Evolutionary conservation across 2,888 invertebrate species (phyloP).

Genomic region (Labia minor): DNA sequence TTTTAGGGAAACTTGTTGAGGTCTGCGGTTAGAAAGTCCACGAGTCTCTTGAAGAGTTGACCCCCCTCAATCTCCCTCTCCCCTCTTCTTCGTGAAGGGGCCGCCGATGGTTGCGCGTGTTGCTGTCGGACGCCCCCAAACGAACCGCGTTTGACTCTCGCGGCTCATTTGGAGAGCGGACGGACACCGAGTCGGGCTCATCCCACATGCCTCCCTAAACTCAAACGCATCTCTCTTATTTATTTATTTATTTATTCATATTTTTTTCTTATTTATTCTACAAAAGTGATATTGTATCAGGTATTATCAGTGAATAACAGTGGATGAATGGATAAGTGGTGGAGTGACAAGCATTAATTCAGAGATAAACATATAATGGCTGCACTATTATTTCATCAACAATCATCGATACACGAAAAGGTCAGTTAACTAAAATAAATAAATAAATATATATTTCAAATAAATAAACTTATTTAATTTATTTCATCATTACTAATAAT

Average conservation of each 20-base stretch:
- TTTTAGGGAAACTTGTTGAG: no score
- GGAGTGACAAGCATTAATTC: not conserved
- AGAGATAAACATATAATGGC: not conserved
- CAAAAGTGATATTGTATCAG: not conserved
- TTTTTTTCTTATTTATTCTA: not conserved
- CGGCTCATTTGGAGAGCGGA: not conserved
- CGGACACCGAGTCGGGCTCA: not conserved
- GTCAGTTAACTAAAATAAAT: not conserved
- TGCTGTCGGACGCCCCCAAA: not conserved
- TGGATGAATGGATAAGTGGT: conserved; percentile 7
- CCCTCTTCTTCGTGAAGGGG: no score
- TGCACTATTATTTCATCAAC: not conserved
- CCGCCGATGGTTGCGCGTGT: no score
- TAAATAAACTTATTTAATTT: not conserved
- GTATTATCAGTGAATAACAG: not conserved
- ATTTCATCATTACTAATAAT: not conserved
- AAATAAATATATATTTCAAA: not conserved
- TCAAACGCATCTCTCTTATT: not conserved
- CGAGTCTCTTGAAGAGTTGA: no score
- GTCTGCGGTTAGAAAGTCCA: no score
- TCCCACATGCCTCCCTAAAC: not conserved
- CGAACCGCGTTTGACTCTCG: not conserved
- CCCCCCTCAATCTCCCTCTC: no score
- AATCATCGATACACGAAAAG: not conserved
- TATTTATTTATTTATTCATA: not conserved